Conservation (phyloP, 1,140 invertebrate species). For the Oppia nitens region DNA sequence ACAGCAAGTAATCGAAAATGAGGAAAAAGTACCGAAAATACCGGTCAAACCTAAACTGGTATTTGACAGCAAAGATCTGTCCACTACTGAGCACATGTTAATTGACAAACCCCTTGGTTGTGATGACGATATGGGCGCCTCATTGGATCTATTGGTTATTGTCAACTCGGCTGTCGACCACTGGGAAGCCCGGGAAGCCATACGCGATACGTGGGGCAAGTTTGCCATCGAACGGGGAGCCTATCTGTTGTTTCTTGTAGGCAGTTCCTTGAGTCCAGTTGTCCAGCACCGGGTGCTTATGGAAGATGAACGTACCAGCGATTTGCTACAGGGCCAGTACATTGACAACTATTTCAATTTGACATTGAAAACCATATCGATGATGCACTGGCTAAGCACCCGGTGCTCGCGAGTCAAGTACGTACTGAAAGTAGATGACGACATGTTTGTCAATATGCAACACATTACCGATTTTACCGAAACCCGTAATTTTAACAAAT, state of each 20-base stretch:
- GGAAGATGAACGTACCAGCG: conserved; percentile 18
- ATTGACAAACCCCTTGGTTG: conserved; percentile 16
- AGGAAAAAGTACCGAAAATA: not conserved
- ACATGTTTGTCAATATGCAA: conserved; percentile 57
- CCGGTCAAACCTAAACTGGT: not conserved
- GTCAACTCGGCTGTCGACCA: conserved; percentile 51
- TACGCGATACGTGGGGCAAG: conserved; percentile 61
- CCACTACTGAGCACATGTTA: not conserved
- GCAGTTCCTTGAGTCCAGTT: conserved; percentile 9
- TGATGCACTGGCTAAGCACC: conserved; percentile 34
- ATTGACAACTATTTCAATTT: conserved; percentile 27
- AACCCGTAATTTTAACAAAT: conserved; percentile 9
- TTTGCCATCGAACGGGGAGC: conserved; percentile 19
- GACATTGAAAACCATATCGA: conserved; percentile 25
- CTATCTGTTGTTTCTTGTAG: conserved; percentile 20
- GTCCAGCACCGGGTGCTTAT: conserved; percentile 11
- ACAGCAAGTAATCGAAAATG: not conserved
- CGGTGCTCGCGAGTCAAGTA: conserved; percentile 45
- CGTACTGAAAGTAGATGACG: conserved; percentile 65
- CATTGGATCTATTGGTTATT: conserved; percentile 40
- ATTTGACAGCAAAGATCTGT: conserved; percentile 18
- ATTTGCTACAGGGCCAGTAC: conserved; percentile 23
- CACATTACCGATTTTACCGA: conserved; percentile 15
- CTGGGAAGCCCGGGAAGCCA: conserved; percentile 43
- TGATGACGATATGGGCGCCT: conserved; percentile 12